A percentile compares a stretch with the other conserved stretches of the same genome.
Evolutionary conservation across 2,888 invertebrate species (phyloP).

Genomic region (Anthophora plumipes): DNA sequence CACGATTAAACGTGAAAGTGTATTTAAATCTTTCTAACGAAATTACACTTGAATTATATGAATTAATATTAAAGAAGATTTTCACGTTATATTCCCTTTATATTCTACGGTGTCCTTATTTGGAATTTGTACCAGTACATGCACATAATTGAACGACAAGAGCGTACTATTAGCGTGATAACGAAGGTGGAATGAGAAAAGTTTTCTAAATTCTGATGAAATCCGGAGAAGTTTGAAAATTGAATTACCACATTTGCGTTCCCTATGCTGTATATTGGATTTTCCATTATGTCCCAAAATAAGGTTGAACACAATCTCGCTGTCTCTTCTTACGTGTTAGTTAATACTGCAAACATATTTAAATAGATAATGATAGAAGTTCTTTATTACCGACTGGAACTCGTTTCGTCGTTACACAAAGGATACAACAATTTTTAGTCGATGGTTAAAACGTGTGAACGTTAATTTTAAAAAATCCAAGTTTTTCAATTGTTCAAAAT

Average conservation of each 20-base stretch:
- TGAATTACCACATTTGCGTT: neutral
- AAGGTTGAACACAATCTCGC: neutral
- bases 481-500: no score
- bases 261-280: neutral
- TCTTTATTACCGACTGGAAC: no score
- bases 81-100: no score
- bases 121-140: neutral
- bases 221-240: neutral
- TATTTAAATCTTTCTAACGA: neutral
- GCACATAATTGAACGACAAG: neutral
- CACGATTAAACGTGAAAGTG: neutral
- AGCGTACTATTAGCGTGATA: neutral
- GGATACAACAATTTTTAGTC: no score
- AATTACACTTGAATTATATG: neutral
- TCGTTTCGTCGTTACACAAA: no score
- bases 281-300: neutral
- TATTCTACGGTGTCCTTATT: neutral
- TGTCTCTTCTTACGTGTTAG: no score
- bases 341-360: no score
- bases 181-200: conserved; percentile 6
- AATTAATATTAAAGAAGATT: neutral
- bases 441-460: no score
- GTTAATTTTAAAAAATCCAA: no score
- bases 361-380: no score
- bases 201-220: neutral